Evolutionary conservation across 2,113 vertebrate genomes (phyloP).

Genomic region (Dasyornis broadbenti): DNA sequence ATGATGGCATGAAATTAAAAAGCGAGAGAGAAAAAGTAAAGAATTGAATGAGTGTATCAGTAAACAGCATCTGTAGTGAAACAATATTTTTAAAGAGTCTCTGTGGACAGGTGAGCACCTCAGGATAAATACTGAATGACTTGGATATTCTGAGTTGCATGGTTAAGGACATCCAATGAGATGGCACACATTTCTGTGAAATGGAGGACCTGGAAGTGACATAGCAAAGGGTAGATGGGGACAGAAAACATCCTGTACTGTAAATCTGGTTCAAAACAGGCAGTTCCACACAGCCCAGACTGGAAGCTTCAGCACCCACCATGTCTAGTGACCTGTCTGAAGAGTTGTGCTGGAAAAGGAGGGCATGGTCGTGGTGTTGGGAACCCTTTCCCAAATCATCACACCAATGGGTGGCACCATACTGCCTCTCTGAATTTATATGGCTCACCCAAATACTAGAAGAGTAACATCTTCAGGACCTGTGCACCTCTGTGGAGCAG

Average conservation of each 20-base stretch:
- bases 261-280: neutral
- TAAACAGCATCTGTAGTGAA: neutral
- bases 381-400: neutral
- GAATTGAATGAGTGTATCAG: neutral
- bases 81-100: neutral
- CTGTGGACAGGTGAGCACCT: neutral
- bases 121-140: neutral
- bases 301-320: neutral
- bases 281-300: neutral
- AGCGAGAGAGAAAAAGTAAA: neutral
- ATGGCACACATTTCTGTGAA: neutral
- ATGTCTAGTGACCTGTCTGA: neutral
- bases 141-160: neutral
- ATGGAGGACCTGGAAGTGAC: neutral
- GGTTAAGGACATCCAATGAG: neutral
- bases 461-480: neutral
- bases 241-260: neutral
- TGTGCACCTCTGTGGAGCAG: neutral
- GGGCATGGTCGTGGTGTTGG: neutral
- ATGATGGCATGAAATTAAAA: neutral
- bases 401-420: fast-evolving
- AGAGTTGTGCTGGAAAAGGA: neutral
- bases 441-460: neutral
- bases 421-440: neutral
- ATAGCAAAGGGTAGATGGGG: neutral